Conservation (phyloP, 2,888 invertebrate species). For the Parnassius apollo region DNA sequence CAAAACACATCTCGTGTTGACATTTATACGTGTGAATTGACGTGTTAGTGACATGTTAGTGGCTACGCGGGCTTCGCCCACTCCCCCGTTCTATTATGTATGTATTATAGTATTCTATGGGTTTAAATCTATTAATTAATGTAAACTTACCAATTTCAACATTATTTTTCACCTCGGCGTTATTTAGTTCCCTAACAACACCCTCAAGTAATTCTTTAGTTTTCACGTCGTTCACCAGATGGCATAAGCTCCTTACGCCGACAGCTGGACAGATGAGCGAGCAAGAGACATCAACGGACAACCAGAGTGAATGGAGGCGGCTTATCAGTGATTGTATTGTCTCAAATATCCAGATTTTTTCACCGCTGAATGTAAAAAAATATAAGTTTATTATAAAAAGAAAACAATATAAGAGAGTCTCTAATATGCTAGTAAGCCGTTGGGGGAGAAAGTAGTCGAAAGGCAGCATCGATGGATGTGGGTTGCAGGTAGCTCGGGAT, state of each 20-base stretch:
- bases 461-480: too few species aligned
- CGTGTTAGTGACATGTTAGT: too few species aligned
- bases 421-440: too few species aligned
- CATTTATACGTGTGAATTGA: too few species aligned
- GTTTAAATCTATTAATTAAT: not conserved
- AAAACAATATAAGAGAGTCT: too few species aligned
- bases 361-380: conserved; percentile 48
- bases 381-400: too few species aligned
- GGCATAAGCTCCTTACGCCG: conserved; percentile 35
- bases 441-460: too few species aligned
- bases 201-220: conserved; percentile 33
- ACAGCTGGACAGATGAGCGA: conserved; percentile 48
- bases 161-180: conserved; percentile 23
- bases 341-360: conserved; percentile 66
- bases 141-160: conserved; percentile 42
- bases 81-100: too few species aligned
- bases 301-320: conserved; percentile 42
- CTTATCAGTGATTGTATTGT: conserved; percentile 42
- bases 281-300: conserved; percentile 40
- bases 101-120: too few species aligned
- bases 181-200: conserved; percentile 33
- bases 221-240: conserved; percentile 31
- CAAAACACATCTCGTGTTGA: too few species aligned
- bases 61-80: too few species aligned
- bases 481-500: too few species aligned